Percentiles rank a stretch among this genome's conserved stretches.
phyloP scores from a whole-genome alignment of 1,140 invertebrate species.

The Listronotus oregonensis region DNA sequence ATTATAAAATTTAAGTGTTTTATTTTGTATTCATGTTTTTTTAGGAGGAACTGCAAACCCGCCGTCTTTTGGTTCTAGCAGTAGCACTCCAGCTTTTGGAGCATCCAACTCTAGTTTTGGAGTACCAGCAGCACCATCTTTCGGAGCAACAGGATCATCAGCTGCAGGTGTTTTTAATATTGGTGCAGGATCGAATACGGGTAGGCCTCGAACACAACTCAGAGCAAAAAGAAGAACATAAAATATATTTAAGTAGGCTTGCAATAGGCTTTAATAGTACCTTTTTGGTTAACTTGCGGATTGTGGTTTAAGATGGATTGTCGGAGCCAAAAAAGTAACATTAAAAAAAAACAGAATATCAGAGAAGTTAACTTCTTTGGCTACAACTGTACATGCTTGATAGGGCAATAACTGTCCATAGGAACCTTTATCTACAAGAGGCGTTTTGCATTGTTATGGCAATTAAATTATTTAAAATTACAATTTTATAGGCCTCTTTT shows the following conservation, averaged over 20 bases:
- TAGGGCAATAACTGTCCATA: too few species aligned
- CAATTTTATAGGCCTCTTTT: too few species aligned
- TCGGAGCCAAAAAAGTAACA: too few species aligned
- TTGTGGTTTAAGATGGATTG: too few species aligned
- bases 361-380: too few species aligned
- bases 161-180: conserved; percentile 2
- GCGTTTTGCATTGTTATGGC: too few species aligned
- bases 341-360: too few species aligned
- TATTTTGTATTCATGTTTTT: neutral
- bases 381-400: neutral
- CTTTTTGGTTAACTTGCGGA: too few species aligned
- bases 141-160: conserved; percentile 7
- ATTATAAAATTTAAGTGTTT: too few species aligned
- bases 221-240: conserved; percentile 25
- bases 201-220: conserved; percentile 8
- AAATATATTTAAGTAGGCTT: neutral
- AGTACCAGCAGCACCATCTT: neutral
- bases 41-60: neutral
- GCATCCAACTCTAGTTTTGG: conserved; percentile 4
- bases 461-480: too few species aligned
- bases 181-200: neutral
- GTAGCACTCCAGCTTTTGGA: neutral
- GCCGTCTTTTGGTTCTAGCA: neutral
- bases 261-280: too few species aligned
- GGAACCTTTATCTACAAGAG: too few species aligned